These are phyloP conservation scores for Geodia barretti DNA, from an alignment of 37 sponge, comb jelly and placozoan species.

Conservation along the genomic window DNA sequence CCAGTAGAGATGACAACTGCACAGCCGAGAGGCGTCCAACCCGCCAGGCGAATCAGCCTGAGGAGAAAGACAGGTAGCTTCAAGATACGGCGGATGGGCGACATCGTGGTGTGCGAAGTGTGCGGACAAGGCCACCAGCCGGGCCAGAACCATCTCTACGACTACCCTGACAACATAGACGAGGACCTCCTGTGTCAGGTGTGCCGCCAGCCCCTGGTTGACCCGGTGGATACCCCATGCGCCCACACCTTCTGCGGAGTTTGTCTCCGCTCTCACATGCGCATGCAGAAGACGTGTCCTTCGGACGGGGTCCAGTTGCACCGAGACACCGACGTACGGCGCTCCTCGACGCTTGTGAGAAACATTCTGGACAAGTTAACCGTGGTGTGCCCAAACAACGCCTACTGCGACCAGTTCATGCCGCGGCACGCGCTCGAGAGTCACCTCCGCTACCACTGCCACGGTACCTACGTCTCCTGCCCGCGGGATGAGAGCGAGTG, in stretches of 20 bases:
- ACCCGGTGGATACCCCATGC: constrained; percentile 86
- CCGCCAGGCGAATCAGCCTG: neutral
- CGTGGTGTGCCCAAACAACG: constrained; percentile 87
- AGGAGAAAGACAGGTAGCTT: constrained; percentile 41
- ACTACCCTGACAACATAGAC: constrained; percentile 82
- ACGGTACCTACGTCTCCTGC: constrained; percentile 70
- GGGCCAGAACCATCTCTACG: constrained; percentile 80
- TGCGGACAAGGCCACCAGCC: constrained; percentile 79
- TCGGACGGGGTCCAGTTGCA: constrained; percentile 33
- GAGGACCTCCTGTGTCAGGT: constrained; percentile 74
- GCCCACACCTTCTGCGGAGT: constrained; percentile 80
- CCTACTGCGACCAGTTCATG: constrained; percentile 78
- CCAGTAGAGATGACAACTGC: too few relatives aligned
- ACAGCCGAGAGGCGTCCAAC: too few relatives aligned
- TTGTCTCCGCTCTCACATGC: constrained; percentile 56
- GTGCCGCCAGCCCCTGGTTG: constrained; percentile 79
- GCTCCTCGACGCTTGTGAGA: constrained; percentile 65
- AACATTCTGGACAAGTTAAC: constrained; percentile 78
- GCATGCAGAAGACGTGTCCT: constrained; percentile 53
- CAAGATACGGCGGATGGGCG: constrained; percentile 56
- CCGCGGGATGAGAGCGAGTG: constrained; percentile 77
- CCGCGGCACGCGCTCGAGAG: constrained; percentile 55
- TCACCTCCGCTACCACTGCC: constrained; percentile 69
- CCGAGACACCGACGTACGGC: constrained; percentile 48
- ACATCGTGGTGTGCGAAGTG: constrained; percentile 62